phyloP scores from a whole-genome alignment of 2,113 vertebrate species.

The Gobio gobio region DNA sequence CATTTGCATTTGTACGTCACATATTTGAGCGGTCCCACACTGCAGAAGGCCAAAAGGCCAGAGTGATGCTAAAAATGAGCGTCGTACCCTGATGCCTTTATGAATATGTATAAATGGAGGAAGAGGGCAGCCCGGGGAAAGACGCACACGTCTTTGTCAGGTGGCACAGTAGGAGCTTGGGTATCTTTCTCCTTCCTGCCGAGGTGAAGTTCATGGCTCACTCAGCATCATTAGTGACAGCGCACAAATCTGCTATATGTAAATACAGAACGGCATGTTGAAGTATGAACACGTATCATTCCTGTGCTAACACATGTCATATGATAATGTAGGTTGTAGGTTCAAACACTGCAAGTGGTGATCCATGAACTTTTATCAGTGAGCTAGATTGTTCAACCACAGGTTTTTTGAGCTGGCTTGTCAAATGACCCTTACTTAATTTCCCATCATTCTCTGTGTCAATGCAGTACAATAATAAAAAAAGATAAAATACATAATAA shows the following conservation, averaged over 20 bases:
- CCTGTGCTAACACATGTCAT: background rate
- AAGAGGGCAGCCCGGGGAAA: conserved; percentile 59
- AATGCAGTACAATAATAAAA: background rate
- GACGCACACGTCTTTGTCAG: conserved; percentile 57
- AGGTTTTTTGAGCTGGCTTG: background rate
- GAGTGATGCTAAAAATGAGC: conserved; percentile 50
- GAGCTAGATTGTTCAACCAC: background rate
- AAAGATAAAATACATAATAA: background rate
- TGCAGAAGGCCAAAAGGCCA: conserved; percentile 37
- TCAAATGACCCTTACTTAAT: background rate
- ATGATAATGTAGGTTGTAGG: background rate
- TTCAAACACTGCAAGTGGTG: background rate
- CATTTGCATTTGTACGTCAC: conserved; percentile 3
- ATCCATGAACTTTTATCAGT: background rate
- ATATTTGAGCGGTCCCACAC: background rate
- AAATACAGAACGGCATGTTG: background rate
- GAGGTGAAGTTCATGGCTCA: conserved; percentile 7
- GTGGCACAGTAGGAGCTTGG: conserved; percentile 58
- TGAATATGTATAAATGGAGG: conserved; percentile 69
- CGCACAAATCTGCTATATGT: background rate
- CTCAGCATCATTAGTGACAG: conserved; percentile 8
- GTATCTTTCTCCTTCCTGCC: background rate
- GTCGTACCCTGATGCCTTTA: conserved; percentile 40
- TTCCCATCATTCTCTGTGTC: background rate
- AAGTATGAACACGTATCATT: background rate